Evolutionary conservation across 2,888 invertebrate genomes (phyloP).

Genomic region (Agriopis aurantiaria): DNA sequence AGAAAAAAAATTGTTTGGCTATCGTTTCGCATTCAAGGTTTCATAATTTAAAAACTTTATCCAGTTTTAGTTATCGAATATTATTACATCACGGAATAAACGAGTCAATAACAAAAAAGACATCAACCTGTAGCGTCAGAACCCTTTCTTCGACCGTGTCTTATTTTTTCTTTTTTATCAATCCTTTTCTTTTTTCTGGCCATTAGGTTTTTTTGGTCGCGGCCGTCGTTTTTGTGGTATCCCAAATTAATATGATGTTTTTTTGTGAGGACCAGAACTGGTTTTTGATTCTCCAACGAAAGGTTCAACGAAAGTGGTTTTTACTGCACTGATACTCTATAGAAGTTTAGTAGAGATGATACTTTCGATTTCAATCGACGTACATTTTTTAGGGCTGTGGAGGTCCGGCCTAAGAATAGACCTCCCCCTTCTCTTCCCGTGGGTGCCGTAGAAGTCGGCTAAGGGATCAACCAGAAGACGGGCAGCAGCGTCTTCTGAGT

Average conservation of each 20-base stretch:
- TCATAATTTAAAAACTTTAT: not conserved
- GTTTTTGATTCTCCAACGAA: constrained; percentile 74
- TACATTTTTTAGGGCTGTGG: too few relatives aligned
- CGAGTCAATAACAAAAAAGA: constrained; percentile 48
- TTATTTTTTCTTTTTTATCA: constrained; percentile 62
- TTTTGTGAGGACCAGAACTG: constrained; percentile 77
- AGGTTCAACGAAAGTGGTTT: constrained; percentile 82
- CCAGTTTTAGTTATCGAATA: constrained; percentile 29
- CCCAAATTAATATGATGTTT: constrained; percentile 85
- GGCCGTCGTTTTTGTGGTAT: constrained; percentile 82
- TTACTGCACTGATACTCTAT: constrained; percentile 56
- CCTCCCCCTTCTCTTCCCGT: too few relatives aligned
- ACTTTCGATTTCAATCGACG: constrained; percentile 74
- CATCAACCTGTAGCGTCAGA: constrained; percentile 72
- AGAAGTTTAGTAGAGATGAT: constrained; percentile 46
- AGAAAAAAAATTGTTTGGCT: too few relatives aligned
- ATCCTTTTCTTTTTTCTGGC: constrained; percentile 79
- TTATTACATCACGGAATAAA: constrained; percentile 37
- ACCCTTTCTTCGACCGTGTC: constrained; percentile 76
- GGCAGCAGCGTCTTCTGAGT: too few relatives aligned
- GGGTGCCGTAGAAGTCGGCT: too few relatives aligned
- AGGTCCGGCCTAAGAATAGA: too few relatives aligned
- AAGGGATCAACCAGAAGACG: too few relatives aligned
- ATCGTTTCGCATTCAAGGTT: not conserved
- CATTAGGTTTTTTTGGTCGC: constrained; percentile 83